phyloP scores from a whole-genome alignment of 1,140 invertebrate genomes.

The Periplaneta americana region DNA sequence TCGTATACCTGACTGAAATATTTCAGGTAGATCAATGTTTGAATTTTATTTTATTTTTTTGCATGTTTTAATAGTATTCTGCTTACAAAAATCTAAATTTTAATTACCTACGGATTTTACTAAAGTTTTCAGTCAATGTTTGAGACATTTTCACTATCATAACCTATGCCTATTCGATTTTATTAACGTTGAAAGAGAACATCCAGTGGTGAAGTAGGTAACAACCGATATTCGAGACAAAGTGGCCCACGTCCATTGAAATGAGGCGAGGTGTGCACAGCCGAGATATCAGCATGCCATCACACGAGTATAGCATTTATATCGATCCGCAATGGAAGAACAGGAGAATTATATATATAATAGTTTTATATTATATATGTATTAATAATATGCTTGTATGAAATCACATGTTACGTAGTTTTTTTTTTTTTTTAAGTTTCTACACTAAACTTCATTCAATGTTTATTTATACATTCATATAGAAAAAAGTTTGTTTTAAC shows the following conservation, averaged over 20 bases:
- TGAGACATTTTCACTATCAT: neutral
- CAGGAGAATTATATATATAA: slow-evolving; percentile 20
- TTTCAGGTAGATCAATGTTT: neutral
- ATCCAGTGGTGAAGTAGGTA: neutral
- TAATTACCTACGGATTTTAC: neutral
- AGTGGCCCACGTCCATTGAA: neutral
- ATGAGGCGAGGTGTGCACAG: neutral
- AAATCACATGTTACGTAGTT: slow-evolving; percentile 17
- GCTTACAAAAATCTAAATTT: neutral
- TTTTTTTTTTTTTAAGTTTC: slow-evolving; percentile 8
- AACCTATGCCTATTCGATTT: neutral
- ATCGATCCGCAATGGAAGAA: slow-evolving; percentile 22
- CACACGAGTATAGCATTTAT: slow-evolving; percentile 16
- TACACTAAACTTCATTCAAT: slow-evolving; percentile 20
- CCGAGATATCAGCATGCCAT: slow-evolving; percentile 9
- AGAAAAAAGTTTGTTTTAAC: slow-evolving; percentile 22
- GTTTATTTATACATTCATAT: slow-evolving; percentile 22
- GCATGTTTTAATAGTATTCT: too few relatives aligned
- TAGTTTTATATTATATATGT: slow-evolving; percentile 15
- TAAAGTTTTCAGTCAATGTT: neutral
- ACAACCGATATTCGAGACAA: neutral
- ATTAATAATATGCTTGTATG: slow-evolving; percentile 21
- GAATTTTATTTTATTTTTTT: neutral
- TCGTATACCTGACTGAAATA: neutral
- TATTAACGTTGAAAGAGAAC: neutral